Conservation (phyloP, 1,140 invertebrate species). For the Daktulosphaira vitifoliae region DNA sequence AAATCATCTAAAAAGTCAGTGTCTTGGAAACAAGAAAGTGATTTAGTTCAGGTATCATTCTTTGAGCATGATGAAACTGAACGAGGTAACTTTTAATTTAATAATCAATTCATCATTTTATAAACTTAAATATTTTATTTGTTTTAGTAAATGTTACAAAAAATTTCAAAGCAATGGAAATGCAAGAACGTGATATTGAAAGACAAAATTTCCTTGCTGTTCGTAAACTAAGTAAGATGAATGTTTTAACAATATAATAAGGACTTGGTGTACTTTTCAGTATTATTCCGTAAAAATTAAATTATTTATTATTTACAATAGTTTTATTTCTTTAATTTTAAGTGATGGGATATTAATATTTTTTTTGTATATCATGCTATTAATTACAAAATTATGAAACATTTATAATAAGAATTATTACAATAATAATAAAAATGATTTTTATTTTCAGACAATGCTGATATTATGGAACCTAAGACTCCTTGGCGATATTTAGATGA, state of each 20-base stretch:
- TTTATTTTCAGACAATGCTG: conserved; percentile 1
- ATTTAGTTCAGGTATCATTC: conserved; percentile 71
- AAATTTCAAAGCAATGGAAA: conserved; percentile 29
- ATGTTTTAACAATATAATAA: too few relatives aligned
- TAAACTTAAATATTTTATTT: neutral
- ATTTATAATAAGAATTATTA: too few relatives aligned
- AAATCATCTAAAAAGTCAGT: conserved; percentile 66
- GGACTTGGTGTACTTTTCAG: too few relatives aligned
- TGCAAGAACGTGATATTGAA: conserved; percentile 27
- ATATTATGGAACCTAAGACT: conserved; percentile 21
- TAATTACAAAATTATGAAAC: too few relatives aligned
- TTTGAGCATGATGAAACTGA: conserved; percentile 92
- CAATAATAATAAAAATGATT: neutral
- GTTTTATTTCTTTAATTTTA: too few relatives aligned
- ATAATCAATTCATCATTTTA: neutral
- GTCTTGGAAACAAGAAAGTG: conserved; percentile 66
- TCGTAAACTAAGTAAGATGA: conserved; percentile 18
- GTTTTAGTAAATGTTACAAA: conserved; percentile 19
- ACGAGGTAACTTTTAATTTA: conserved; percentile 47
- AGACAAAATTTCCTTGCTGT: conserved; percentile 21
- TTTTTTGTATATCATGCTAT: too few relatives aligned
- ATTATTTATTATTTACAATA: too few relatives aligned
- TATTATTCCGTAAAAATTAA: too few relatives aligned
- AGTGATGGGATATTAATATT: too few relatives aligned
- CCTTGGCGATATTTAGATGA: conserved; percentile 12